These are phyloP conservation scores for Ceuthmochares aereus DNA, from an alignment of 2,113 vertebrate species.

Conservation along the genomic window DNA sequence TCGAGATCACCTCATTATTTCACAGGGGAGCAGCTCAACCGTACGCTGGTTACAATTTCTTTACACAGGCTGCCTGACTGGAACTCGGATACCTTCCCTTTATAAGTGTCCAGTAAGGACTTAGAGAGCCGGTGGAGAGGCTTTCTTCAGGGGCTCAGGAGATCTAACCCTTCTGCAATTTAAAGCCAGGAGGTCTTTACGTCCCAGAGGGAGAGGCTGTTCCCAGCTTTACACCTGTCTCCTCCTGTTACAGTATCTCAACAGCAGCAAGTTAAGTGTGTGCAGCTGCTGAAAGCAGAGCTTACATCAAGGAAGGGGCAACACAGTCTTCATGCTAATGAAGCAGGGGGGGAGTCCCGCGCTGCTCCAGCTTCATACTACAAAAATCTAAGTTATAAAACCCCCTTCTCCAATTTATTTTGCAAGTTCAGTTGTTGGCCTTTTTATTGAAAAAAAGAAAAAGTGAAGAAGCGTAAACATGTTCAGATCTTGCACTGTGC, in stretches of 20 bases:
- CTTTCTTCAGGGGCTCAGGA: neutral
- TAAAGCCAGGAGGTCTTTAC: neutral
- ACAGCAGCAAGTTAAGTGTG: neutral
- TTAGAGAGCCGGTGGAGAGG: neutral
- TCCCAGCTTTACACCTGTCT: neutral
- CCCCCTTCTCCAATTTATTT: conserved; percentile 9
- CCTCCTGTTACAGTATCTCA: neutral
- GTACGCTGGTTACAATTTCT: neutral
- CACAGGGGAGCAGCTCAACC: neutral
- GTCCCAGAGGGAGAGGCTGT: neutral
- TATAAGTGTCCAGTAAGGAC: neutral
- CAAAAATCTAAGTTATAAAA: conserved; percentile 61
- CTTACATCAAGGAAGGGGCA: conserved; percentile 5
- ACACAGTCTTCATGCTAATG: neutral
- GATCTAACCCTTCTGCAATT: neutral
- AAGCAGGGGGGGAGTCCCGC: neutral
- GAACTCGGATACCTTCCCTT: neutral
- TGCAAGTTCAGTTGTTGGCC: conserved; percentile 26
- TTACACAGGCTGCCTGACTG: neutral
- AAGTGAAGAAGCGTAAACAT: conserved; percentile 39
- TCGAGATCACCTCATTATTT: neutral
- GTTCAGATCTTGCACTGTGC: conserved; percentile 50
- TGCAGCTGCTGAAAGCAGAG: conserved; percentile 1
- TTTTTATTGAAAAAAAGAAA: neutral
- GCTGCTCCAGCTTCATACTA: neutral